Evolutionary conservation across 37 sponge, comb jelly and placozoan species (phyloP).

Genomic region (Hexactinellida sp.): DNA sequence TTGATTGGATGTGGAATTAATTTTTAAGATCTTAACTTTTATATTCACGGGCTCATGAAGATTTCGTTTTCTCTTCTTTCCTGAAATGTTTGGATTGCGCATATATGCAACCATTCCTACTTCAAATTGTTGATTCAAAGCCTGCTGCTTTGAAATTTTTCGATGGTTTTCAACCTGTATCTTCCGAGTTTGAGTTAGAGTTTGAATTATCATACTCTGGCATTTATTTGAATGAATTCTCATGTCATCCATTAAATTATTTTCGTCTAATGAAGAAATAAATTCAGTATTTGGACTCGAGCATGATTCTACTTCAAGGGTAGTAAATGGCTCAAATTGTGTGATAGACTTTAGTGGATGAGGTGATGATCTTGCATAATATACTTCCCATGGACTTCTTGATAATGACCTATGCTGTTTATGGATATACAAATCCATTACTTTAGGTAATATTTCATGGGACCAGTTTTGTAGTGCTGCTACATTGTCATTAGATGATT

Average conservation of each 20-base stretch:
- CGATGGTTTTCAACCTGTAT: not conserved
- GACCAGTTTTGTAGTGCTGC: not conserved
- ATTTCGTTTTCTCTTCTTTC: not conserved
- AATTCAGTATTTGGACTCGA: not conserved
- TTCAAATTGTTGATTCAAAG: not conserved
- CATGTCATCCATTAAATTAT: constrained; percentile 1
- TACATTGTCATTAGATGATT: not conserved
- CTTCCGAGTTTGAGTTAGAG: not conserved
- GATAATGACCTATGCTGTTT: not conserved
- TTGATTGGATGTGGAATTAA: not conserved
- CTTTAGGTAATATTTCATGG: not conserved
- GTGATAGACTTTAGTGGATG: not conserved
- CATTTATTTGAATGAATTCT: not conserved
- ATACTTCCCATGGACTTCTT: constrained; percentile 12
- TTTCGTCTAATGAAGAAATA: not conserved
- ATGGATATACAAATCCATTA: not conserved
- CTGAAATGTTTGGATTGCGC: not conserved
- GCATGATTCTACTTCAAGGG: not conserved
- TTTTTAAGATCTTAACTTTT: not conserved
- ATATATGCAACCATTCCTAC: not conserved
- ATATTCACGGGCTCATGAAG: not conserved
- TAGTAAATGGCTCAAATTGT: not conserved
- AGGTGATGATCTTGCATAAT: constrained; percentile 8
- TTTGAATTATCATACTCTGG: not conserved
- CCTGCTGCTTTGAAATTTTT: not conserved